These are phyloP conservation scores for Propithecus perrieri DNA, from an alignment of 2,797 vertebrate genomes.

Conservation along the genomic window DNA sequence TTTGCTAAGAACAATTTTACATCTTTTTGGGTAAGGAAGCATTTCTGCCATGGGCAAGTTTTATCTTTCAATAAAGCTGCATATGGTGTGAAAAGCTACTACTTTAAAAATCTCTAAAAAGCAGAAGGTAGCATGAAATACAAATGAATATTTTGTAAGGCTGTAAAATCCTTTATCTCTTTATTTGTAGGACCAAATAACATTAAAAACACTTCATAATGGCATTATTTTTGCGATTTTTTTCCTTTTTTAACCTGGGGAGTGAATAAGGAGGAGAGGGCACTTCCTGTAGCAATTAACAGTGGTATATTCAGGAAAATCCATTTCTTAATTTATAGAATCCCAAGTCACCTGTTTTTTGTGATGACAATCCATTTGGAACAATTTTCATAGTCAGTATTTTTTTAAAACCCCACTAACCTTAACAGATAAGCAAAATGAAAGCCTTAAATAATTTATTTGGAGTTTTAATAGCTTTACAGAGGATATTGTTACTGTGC, in stretches of 20 bases:
- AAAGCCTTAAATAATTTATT: conserved; percentile 8
- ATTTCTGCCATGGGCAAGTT: neutral
- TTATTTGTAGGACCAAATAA: conserved; percentile 25
- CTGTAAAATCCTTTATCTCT: neutral
- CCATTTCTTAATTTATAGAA: neutral
- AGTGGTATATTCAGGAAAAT: neutral
- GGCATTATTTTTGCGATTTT: neutral
- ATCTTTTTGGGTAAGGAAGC: neutral
- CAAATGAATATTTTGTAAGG: neutral
- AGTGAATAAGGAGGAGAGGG: neutral
- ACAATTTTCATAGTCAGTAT: conserved; percentile 37
- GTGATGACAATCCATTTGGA: neutral
- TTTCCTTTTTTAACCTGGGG: neutral
- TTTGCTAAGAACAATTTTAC: neutral
- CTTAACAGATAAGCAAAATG: neutral
- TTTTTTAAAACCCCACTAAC: neutral
- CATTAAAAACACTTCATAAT: neutral
- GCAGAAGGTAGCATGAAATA: neutral
- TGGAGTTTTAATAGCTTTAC: conserved; percentile 19
- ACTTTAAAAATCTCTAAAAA: conserved; percentile 14
- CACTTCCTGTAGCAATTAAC: neutral
- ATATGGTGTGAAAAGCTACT: neutral
- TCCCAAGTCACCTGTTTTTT: neutral
- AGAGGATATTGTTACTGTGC: neutral
- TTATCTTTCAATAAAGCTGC: neutral